Percentiles rank a stretch among this genome's conserved stretches.
Evolutionary conservation across 2,888 invertebrate genomes (phyloP).

Genomic region (Erannis defoliaria): DNA sequence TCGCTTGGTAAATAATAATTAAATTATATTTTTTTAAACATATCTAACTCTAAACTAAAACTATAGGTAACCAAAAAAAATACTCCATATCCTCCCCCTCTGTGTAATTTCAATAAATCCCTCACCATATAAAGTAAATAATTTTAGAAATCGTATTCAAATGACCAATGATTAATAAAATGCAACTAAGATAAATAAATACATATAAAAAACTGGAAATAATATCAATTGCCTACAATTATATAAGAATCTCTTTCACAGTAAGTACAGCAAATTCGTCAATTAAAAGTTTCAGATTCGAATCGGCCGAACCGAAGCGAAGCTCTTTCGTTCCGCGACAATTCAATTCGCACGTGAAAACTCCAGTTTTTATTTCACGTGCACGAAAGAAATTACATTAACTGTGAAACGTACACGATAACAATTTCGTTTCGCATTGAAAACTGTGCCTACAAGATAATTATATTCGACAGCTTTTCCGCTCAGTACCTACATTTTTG

Average conservation of each 20-base stretch:
- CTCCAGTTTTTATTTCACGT: conserved; percentile 15
- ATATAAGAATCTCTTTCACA: background rate
- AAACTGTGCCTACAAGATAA: background rate
- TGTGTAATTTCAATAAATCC: too few species aligned
- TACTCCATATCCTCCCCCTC: too few species aligned
- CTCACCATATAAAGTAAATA: too few species aligned
- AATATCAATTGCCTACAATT: background rate
- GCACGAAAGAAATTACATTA: conserved; percentile 17
- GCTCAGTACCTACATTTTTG: background rate
- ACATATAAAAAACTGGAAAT: too few species aligned
- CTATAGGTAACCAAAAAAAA: too few species aligned
- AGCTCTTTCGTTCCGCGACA: conserved; percentile 9
- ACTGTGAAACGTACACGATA: conserved; percentile 13
- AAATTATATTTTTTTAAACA: too few species aligned
- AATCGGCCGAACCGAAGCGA: conserved; percentile 6
- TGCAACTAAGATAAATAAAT: too few species aligned
- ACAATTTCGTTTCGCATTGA: conserved; percentile 8
- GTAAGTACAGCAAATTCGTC: background rate
- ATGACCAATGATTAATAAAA: too few species aligned
- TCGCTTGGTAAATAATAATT: too few species aligned
- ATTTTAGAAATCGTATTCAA: too few species aligned
- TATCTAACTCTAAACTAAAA: too few species aligned
- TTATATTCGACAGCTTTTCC: background rate
- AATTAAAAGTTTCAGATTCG: conserved; percentile 14
- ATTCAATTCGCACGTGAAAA: conserved; percentile 19